Evolutionary conservation across 2,888 invertebrate species (phyloP), one percentile per base, ranked within the genome.

Genomic region (Dolomedes plantarius): DNA sequence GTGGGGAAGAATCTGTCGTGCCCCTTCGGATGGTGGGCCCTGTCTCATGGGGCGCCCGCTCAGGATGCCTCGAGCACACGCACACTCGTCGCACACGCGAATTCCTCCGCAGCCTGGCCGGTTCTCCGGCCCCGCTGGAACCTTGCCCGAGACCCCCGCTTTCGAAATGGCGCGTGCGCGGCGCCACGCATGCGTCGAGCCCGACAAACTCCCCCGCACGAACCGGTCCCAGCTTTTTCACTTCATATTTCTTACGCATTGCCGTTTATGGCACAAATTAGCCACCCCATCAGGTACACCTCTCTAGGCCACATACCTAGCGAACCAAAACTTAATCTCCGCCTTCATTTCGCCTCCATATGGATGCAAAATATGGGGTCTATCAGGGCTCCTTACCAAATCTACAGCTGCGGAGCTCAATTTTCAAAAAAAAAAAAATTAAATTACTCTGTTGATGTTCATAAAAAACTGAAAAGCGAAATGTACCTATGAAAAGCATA

Each of bases 161-260:
- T 65, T 56, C 41, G 31, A 3, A 13, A 16, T 11, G 13, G 27
- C 65, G 72, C 73, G 41, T 64, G 32, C 28, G 77, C 77, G 56
- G 46, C 68, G 56, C 77, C 36, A 32, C 68, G 75, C 75, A 73
- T 39, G 77, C 83, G 77, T 56, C 71, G 27, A 3, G 50, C 29
- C 6, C 28, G 11, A 7, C 23, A n/a, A 72, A 83, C 82, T 73
- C 83, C 83, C 83, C 83, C 83, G 83, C 83, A 85, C 77, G 73
- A 83, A n/a, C 65, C 69, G 50, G n/a, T 39, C 28, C 50, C 50
- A 68, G 32, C 13, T 68, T 69, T 50, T 50, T 56, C 69, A 32
- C 36, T 67, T 36, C 32, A 23, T 31, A 32, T 67, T 67, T 67
- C 31, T 23, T 67, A 32, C 67, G 31, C 23, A 32, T 67, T 67